Base-by-base conservation (phyloP, 1,140 invertebrate genomes). In the Ectropis grisescens region DNA sequence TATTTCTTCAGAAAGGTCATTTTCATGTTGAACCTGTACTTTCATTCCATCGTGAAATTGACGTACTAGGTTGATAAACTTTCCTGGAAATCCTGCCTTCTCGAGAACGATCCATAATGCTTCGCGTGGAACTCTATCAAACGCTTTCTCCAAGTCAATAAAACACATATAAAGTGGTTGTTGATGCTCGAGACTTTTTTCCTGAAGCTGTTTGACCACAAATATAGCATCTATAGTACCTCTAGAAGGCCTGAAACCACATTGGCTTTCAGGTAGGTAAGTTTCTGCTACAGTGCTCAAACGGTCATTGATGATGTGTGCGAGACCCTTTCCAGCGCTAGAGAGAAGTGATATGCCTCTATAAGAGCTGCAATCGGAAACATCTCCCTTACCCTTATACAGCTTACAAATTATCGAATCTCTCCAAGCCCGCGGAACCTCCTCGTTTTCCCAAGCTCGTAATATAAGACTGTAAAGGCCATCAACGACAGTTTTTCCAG, bases 111-210 rank as follows among this genome's bases (percentile, higher is more conserved):
- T 16, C 41, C 38, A 50, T 0, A 42, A 16, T 13, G 32, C 40
- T 7, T 28, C 22, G 24, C 40, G 27, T 12, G 40, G 43, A 1
- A 40, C 33, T 9, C 46, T 29, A 8, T 47, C 47, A 15, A 56
- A 59, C 1, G 46, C 52, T 29, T 52, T 59, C 13, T 58, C 50
- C 9, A 47, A 30, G 24, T 52, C 56, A 6, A 55, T 38, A 41
- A 59, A 59, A 26, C 43, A 59, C 27, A 48, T 26, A 16, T 47
- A 47, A 0, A 60, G 30, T 6, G 33, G 15, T 11, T 23, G 41
- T 11, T 45, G 28, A 9, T 53, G 39, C 41, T 56, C 52, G 3
- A 47, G 29, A 13, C 43, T 50, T 33, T 60, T 48, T 14, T 54
- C 40, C 27, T 56, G 49, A 2, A 60, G 23, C 30, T 53, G 53